phyloP scores from a whole-genome alignment of 2,113 vertebrate genomes.

The Protobothrops flavoviridis region DNA sequence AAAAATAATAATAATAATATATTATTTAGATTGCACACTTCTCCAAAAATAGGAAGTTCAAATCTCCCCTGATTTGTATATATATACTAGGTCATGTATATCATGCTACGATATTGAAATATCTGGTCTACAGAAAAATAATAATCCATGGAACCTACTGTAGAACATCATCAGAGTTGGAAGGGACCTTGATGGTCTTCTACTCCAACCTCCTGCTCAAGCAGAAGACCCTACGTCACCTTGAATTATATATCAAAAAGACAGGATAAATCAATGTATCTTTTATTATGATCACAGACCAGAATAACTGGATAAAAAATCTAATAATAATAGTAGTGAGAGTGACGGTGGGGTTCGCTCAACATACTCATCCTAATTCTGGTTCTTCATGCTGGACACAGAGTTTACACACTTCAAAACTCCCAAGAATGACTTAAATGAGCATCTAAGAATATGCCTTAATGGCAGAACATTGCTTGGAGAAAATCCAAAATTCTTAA shows the following conservation, averaged over 20 bases:
- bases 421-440: not conserved
- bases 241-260: not conserved
- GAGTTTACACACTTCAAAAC: not conserved
- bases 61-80: not conserved
- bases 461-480: not conserved
- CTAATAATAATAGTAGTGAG: not conserved
- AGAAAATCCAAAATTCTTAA: not conserved
- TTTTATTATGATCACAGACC: too few relatives aligned
- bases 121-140: too few relatives aligned
- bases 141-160: too few relatives aligned
- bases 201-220: too few relatives aligned
- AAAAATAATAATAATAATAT: not conserved
- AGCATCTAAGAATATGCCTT: not conserved
- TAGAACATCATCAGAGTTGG: too few relatives aligned
- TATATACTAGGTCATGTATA: not conserved
- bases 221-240: not conserved
- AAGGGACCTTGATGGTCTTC: too few relatives aligned
- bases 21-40: not conserved
- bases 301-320: not conserved
- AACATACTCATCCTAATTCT: not conserved
- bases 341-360: not conserved
- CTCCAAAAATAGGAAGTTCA: not conserved
- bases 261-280: too few relatives aligned
- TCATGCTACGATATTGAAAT: not conserved
- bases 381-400: not conserved